A percentile compares a stretch with the other conserved stretches of the same genome.
These are phyloP conservation scores for Anguilla megastoma DNA, from an alignment of 2,797 vertebrate genomes.

Conservation along the genomic window DNA sequence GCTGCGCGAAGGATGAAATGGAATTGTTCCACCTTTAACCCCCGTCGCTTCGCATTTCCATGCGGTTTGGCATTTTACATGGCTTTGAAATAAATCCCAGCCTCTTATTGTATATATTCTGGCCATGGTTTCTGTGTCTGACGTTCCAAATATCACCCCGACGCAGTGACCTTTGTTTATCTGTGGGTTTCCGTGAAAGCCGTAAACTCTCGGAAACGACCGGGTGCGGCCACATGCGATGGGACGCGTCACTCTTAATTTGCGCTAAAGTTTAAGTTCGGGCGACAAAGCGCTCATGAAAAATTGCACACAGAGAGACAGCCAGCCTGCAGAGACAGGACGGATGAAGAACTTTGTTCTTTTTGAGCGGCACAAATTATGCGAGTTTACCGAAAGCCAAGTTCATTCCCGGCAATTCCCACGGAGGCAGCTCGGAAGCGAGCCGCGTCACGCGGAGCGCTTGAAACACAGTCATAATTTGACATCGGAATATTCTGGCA, in stretches of 20 bases:
- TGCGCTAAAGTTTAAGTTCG: not conserved
- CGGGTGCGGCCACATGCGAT: not conserved
- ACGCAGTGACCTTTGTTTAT: not conserved
- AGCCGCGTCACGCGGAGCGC: not conserved
- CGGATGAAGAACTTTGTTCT: not conserved
- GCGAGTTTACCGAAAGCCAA: conserved; percentile 17
- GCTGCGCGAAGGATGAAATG: not conserved
- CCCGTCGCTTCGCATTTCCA: not conserved
- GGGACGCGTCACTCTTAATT: not conserved
- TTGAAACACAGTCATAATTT: conserved; percentile 9
- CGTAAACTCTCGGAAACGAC: not conserved
- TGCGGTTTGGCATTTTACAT: not conserved
- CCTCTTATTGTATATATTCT: too few relatives aligned
- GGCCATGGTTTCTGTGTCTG: not conserved
- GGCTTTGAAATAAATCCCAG: not conserved
- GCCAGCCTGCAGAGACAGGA: not conserved
- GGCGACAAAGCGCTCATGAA: not conserved
- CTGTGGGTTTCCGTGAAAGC: not conserved
- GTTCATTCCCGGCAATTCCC: conserved; percentile 19
- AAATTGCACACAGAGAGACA: not conserved
- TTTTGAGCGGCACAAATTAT: not conserved
- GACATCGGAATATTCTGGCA: conserved; percentile 2
- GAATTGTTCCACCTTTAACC: conserved; percentile 25
- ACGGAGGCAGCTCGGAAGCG: not conserved
- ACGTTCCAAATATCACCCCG: not conserved